phyloP scores from a whole-genome alignment of 2,113 vertebrate species.

The Pogona vitticeps region DNA sequence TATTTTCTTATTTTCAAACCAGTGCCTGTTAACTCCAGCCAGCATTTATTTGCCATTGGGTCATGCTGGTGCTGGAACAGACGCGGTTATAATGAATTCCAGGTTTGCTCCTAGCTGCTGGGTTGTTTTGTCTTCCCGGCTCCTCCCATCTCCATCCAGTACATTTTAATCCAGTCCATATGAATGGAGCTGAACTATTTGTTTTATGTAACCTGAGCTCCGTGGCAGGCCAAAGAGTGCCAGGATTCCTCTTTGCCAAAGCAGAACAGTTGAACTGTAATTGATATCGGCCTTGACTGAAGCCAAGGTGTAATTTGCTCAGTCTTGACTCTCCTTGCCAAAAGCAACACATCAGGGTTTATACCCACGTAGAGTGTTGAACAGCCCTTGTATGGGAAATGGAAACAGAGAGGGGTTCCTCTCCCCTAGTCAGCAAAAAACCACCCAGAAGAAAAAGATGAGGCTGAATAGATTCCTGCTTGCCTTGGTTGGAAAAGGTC shows the following conservation, averaged over 20 bases:
- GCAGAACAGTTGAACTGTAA: conserved; percentile 74
- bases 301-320: conserved; percentile 73
- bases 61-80: conserved; percentile 65
- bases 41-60: conserved; percentile 61
- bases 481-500: conserved; percentile 17
- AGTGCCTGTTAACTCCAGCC: conserved; percentile 61
- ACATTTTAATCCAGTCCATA: conserved; percentile 74
- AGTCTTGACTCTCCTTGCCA: conserved; percentile 58
- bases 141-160: conserved; percentile 50
- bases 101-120: conserved; percentile 49
- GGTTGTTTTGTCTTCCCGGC: not conserved
- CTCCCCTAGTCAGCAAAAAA: conserved; percentile 55
- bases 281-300: conserved; percentile 71
- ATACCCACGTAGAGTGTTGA: conserved; percentile 69
- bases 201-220: conserved; percentile 78
- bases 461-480: conserved; percentile 9
- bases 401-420: conserved; percentile 35
- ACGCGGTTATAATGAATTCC: conserved; percentile 72
- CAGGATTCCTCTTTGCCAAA: conserved; percentile 65
- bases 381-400: conserved; percentile 69
- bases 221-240: conserved; percentile 67
- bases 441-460: conserved; percentile 8
- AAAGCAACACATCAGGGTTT: conserved; percentile 71
- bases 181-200: conserved; percentile 75
- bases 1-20: conserved; percentile 29